Base-by-base conservation (phyloP, 1,140 invertebrate species). In the Drosophila varians region DNA sequence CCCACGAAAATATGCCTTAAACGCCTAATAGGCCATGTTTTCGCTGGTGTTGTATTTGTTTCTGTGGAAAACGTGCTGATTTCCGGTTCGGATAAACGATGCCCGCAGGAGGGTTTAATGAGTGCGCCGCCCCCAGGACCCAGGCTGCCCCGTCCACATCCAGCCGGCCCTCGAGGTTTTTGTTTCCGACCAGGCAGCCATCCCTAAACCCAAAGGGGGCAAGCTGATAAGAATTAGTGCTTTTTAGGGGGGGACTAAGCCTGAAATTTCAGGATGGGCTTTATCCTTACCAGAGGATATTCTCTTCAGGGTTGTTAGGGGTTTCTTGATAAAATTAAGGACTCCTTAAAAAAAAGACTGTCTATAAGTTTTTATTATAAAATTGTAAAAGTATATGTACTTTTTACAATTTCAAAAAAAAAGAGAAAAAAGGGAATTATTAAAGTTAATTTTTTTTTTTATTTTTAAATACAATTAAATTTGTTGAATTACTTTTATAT, bases 1-100 rank as follows among this genome's bases (percentile, higher is more conserved):
- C 60, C 60, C 25, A 19, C 64, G 18, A 66, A 66, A 66, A 66
- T 66, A 66, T 53, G 60, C 64, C 66, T 66, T 66, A 66, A 66
- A 43, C 43, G 26, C 64, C 47, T 38, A 21, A 48, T 6, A 9
- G 38, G 7, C 25, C 11, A 3, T 25, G 18, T 8, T 38, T 6
- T 21, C 11, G 42, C 40, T 25, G 46, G 14, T 7, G 52, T 23
- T 46, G 38, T 55, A 19, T 69, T 47, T 25, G 26, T 38, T 16
- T 38, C 52, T 26, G 16, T 19, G 6, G 12, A 31, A 60, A 72
- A 72, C 68, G 68, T 72, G 69, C 56, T 54, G 55, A 72, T 72
- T 72, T 72, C 40, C 43, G 21, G 26, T 9, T 21, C 8, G 69
- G 69, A 72, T 72, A 72, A 72, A 53, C 48, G 19, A 52, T 60